Base-by-base conservation (phyloP, 1,140 invertebrate genomes). In the Steinernema feltiae region DNA sequence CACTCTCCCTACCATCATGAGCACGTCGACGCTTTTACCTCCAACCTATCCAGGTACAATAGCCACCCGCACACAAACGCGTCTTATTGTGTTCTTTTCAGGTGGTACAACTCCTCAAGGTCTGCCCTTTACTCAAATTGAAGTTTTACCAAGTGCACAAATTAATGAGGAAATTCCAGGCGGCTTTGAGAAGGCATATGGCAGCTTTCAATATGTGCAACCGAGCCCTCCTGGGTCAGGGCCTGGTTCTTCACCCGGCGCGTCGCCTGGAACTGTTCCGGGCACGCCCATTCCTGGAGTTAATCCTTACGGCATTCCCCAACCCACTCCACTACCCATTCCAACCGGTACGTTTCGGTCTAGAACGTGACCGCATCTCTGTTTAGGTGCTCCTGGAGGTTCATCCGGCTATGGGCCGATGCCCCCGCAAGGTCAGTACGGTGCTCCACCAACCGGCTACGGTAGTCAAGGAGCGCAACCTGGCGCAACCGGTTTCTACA, bases 201-300 rank as follows among this genome's bases (percentile, higher is more conserved):
- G 53, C 7, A 63, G 53, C 24, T 63, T 63, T 21, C 53, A 63
- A 27, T 63, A 63, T 21, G 53, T 63, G 7, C 53, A 63, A 27
- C 53, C 53, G 53, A 63, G 53, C 24, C 53, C 53, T 27, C 53
- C 53, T n/a, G 53, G 53, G 7, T 63, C 53, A 21, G 53, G 53
- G 7, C 24, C 53, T 63, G 53, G 53, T 15, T 17, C 53, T 3
- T 63, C 53, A 27, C 35, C 35, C 35, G 35, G 35, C 7, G 18
- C 35, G 7, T 7, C 7, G 35, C 35, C 35, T 7, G 35, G 35
- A 41, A 18, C 7, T 18, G 35, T 41, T 18, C 18, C 35, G 7
- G 35, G 35, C 7, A 7, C 35, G 7, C 18, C 35, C 35, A 41
- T 7, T 41, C 35, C 35, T 7, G 35, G 35, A 41, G 35, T 41